Base-by-base conservation (phyloP, 2,888 invertebrate species). In the Rambutsinella grinnellia region DNA sequence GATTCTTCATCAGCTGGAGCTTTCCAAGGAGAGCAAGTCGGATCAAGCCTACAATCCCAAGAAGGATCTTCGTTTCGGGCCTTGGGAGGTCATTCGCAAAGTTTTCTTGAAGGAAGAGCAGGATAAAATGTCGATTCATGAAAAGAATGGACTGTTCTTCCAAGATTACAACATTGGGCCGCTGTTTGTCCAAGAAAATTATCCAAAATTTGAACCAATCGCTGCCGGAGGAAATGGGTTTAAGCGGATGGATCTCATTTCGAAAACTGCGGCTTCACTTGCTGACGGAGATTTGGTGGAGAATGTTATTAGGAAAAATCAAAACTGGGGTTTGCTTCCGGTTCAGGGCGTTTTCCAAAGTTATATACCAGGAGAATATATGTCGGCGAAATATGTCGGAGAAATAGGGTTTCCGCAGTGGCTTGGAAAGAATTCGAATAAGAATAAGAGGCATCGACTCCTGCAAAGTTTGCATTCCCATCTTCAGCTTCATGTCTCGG, bases 151-250 rank as follows among this genome's bases (percentile, higher is more conserved):
- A 86, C 88, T 99, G 68, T 99, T 99, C 88, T 99, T 99, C 88
- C 93, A 95, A 85, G 99, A 99, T 89, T 99, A 99, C 88, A 95
- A 93, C 85, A 90, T 99, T 80, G 93, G 93, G n/a, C 96, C 98
- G 1, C 89, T 99, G 15, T 99, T 99, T 88, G 96, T 99, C 0
- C 97, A 99, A 85, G 99, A 99, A 87, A 99, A 99, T 87, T 99
- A 99, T 87, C 87, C 95, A 19, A 90, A 90, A 81, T 95, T 94
- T 0, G 87, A 88, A n/a, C 96, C 96, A 0, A 90, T 90, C 75
- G 92, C 91, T 74, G 90, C 92, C 26, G 91, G 90, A 75, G 87
- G 87, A 0, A 78, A 85, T 58, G 85, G 85, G 46, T 85, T 83
- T 17, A 90, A 93, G 84, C 87, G 91, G 26, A 86, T 96, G 82